phyloP scores from a whole-genome alignment of 2,888 invertebrate species.

The Ceratothoa steindachneri region DNA sequence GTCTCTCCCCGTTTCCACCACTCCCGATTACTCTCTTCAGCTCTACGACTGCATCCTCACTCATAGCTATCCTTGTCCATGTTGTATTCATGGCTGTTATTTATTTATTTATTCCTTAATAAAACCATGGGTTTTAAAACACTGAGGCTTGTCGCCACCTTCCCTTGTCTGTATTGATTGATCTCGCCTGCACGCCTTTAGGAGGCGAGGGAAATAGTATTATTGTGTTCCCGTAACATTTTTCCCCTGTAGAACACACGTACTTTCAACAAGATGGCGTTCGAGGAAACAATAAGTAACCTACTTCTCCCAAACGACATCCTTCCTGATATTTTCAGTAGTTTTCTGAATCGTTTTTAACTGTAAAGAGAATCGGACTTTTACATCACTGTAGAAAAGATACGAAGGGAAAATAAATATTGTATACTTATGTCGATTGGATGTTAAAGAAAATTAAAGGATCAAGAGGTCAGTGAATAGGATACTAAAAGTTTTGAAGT shows the following conservation, averaged over 20 bases:
- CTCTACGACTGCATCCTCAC: not conserved
- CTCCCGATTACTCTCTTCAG: not conserved
- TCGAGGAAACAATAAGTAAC: not conserved
- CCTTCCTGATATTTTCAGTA: too few species aligned
- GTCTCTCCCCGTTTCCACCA: not conserved
- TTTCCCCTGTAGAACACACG: not conserved
- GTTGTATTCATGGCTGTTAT: not conserved
- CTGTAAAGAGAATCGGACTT: too few species aligned
- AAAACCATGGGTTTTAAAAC: not conserved
- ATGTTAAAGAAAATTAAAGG: too few species aligned
- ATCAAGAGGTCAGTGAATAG: too few species aligned
- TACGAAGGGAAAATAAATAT: too few species aligned
- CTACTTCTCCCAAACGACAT: too few species aligned
- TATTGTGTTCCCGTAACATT: not conserved
- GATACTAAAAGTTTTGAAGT: too few species aligned
- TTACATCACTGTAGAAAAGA: too few species aligned
- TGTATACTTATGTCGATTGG: too few species aligned
- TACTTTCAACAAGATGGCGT: not conserved
- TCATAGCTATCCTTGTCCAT: not conserved
- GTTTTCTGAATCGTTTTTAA: too few species aligned
- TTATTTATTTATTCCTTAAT: not conserved
- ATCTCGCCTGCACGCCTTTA: not conserved
- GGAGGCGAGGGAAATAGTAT: not conserved
- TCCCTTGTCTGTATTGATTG: not conserved
- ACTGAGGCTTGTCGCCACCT: not conserved